These are phyloP conservation scores for Tetraneura akinire DNA, from an alignment of 1,140 invertebrate genomes.

Conservation along the genomic window DNA sequence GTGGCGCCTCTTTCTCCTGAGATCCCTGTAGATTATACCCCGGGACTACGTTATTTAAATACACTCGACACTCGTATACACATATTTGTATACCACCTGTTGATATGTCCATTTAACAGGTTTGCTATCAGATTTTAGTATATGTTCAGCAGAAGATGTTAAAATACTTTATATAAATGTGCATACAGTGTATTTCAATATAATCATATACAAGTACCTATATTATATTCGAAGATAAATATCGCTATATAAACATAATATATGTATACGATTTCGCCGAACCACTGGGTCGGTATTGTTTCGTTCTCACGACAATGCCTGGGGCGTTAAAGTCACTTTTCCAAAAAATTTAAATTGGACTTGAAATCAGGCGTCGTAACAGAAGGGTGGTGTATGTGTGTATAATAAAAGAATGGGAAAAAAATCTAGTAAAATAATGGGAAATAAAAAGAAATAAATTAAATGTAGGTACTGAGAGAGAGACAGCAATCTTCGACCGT, in stretches of 20 bases:
- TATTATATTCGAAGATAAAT: background rate
- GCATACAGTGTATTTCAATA: background rate
- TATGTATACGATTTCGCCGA: background rate
- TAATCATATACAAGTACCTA: background rate
- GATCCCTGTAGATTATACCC: conserved; percentile 7
- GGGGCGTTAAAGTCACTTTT: conserved; percentile 51
- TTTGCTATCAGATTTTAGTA: conserved; percentile 26
- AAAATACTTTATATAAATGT: background rate
- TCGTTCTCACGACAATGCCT: conserved; percentile 36
- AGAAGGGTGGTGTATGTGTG: conserved; percentile 11
- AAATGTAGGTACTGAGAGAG: background rate
- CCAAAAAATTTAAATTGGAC: conserved; percentile 34
- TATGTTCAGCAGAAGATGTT: background rate
- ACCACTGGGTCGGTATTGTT: conserved; percentile 28
- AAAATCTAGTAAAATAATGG: conserved; percentile 29
- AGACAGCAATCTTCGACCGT: background rate
- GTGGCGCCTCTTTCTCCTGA: conserved; percentile 38
- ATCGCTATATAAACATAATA: background rate
- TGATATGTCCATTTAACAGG: conserved; percentile 17
- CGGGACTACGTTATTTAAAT: background rate
- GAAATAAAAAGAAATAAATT: conserved; percentile 33
- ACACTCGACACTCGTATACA: too few species aligned
- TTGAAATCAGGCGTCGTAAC: background rate
- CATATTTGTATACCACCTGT: conserved; percentile 23
- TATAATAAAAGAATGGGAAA: conserved; percentile 20